Conservation (phyloP, 2,797 vertebrate genomes). For the Capromys pilorides region DNA sequence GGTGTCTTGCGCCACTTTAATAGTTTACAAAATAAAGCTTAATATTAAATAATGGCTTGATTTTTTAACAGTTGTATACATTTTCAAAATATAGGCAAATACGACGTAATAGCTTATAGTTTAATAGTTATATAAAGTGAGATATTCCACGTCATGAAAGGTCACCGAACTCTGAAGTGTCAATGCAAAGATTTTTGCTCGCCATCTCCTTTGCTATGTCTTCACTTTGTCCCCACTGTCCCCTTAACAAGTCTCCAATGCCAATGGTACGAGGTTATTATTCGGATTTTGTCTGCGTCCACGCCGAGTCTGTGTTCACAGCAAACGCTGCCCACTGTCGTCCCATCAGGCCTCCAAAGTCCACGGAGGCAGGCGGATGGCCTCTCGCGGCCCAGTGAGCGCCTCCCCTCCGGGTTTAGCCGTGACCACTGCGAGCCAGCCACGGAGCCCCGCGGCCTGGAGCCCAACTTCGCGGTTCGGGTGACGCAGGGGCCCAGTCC, state of each 20-base stretch:
- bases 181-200: neutral
- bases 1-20: neutral
- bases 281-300: neutral
- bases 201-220: neutral
- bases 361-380: neutral
- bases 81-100: neutral
- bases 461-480: neutral
- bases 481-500: neutral
- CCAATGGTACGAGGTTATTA: neutral
- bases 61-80: constrained; percentile 6
- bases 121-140: neutral
- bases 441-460: neutral
- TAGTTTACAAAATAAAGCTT: neutral
- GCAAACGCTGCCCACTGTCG: neutral
- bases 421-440: neutral
- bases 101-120: neutral
- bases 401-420: neutral
- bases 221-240: neutral
- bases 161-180: neutral
- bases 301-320: neutral
- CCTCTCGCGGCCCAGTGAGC: neutral
- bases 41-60: neutral
- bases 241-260: neutral
- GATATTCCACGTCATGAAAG: neutral
- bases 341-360: neutral